Conservation (phyloP, 2,888 invertebrate genomes). For the Spodoptera picta region DNA sequence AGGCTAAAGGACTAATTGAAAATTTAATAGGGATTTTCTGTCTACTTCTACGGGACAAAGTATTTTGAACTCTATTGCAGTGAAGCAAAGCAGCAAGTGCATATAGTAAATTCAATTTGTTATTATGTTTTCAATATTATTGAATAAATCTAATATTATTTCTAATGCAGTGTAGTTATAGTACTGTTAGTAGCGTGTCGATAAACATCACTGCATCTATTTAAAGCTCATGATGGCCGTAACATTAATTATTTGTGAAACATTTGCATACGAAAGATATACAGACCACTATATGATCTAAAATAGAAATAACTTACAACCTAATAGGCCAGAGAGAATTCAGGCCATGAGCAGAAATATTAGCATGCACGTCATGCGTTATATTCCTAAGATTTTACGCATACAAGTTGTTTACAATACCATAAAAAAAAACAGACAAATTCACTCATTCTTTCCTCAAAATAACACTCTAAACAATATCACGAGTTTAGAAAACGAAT, state of each 20-base stretch:
- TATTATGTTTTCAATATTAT: too few species aligned
- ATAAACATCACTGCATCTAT: constrained; percentile 53
- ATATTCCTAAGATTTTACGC: constrained; percentile 8
- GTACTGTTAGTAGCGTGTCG: constrained; percentile 11
- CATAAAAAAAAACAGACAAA: constrained; percentile 3
- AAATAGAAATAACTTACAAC: constrained; percentile 25
- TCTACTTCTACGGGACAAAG: too few species aligned
- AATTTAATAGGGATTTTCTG: too few species aligned
- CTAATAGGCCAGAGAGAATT: constrained; percentile 18
- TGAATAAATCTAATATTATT: too few species aligned
- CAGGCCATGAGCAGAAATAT: constrained; percentile 15
- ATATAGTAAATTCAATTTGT: too few species aligned
- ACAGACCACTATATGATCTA: constrained; percentile 24
- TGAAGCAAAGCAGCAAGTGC: too few species aligned
- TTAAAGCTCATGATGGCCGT: constrained; percentile 84
- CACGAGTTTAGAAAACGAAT: constrained; percentile 11
- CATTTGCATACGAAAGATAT: constrained; percentile 6
- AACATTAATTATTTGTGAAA: constrained; percentile 23
- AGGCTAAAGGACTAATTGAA: too few species aligned
- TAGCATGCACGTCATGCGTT: neutral
- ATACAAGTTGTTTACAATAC: constrained; percentile 12
- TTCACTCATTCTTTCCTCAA: constrained; percentile 8
- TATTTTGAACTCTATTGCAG: too few species aligned
- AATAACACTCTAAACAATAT: constrained; percentile 23
- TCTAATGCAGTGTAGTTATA: too few species aligned